Evolutionary conservation across 1,140 invertebrate genomes (phyloP).

Genomic region (Thalassaphorura encarpata): DNA sequence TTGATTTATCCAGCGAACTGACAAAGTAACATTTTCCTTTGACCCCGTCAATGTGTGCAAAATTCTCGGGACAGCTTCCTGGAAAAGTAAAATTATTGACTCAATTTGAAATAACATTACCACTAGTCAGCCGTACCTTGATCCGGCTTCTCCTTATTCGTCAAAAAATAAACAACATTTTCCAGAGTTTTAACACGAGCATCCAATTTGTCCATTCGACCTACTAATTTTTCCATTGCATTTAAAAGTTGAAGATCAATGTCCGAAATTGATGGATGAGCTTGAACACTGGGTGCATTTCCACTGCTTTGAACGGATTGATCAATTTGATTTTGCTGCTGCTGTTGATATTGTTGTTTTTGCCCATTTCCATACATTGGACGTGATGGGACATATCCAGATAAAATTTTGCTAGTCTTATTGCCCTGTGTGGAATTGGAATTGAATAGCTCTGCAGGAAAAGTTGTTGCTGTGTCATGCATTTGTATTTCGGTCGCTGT

Average conservation of each 20-base stretch:
- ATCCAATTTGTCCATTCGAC: constrained; percentile 28
- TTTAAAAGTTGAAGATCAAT: constrained; percentile 25
- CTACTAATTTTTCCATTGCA: constrained; percentile 29
- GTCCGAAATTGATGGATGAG: constrained; percentile 15
- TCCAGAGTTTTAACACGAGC: constrained; percentile 21
- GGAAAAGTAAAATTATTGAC: background rate
- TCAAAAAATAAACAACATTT: constrained; percentile 24
- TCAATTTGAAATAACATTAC: background rate
- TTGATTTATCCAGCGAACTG: constrained; percentile 13
- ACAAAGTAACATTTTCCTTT: constrained; percentile 29
- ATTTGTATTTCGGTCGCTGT: too few relatives aligned
- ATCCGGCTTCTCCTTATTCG: constrained; percentile 19
- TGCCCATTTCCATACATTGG: too few relatives aligned
- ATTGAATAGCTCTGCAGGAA: too few relatives aligned
- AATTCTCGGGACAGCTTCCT: constrained; percentile 28
- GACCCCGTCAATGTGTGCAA: constrained; percentile 28
- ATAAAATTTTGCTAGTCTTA: too few relatives aligned
- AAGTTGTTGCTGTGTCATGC: too few relatives aligned
- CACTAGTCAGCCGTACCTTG: background rate
- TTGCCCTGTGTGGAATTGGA: too few relatives aligned
- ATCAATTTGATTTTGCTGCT: constrained; percentile 6
- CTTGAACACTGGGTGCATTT: constrained; percentile 2
- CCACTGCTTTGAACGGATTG: constrained; percentile 5
- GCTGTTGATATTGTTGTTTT: constrained; percentile 1
- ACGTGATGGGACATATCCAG: too few relatives aligned